These are phyloP conservation scores for Erebia ligea DNA, from an alignment of 2,888 invertebrate species.

Conservation along the genomic window DNA sequence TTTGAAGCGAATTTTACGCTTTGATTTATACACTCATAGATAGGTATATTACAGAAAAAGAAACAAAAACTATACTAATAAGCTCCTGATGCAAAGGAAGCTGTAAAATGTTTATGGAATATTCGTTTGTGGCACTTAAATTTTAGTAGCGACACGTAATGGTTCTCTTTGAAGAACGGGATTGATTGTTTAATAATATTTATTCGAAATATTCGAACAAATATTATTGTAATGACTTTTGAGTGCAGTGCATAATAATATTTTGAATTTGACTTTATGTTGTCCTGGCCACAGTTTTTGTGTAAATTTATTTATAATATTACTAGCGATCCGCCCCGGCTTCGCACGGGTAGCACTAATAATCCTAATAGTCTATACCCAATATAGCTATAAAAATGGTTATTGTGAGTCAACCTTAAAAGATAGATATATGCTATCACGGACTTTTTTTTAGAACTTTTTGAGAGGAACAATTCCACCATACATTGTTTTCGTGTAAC, in stretches of 20 bases:
- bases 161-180: constrained; percentile 35
- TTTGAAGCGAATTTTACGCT: neutral
- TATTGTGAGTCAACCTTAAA: too few species aligned
- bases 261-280: constrained; percentile 14
- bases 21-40: neutral
- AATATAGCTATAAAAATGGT: too few species aligned
- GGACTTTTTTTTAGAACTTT: too few species aligned
- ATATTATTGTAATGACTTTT: constrained; percentile 21
- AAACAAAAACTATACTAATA: constrained; percentile 27
- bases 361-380: too few species aligned
- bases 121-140: constrained; percentile 27
- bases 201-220: constrained; percentile 19
- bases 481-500: too few species aligned
- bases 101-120: constrained; percentile 38
- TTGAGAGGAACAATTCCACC: too few species aligned
- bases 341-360: too few species aligned
- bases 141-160: constrained; percentile 25
- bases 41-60: constrained; percentile 13
- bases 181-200: constrained; percentile 31
- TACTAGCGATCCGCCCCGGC: too few species aligned
- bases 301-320: neutral
- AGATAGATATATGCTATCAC: too few species aligned
- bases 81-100: constrained; percentile 31
- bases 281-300: neutral
- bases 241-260: constrained; percentile 8